Evolutionary conservation across 1,140 invertebrate species (phyloP), one percentile per base, ranked within the genome.

Genomic region (Wiebesia pumilae): DNA sequence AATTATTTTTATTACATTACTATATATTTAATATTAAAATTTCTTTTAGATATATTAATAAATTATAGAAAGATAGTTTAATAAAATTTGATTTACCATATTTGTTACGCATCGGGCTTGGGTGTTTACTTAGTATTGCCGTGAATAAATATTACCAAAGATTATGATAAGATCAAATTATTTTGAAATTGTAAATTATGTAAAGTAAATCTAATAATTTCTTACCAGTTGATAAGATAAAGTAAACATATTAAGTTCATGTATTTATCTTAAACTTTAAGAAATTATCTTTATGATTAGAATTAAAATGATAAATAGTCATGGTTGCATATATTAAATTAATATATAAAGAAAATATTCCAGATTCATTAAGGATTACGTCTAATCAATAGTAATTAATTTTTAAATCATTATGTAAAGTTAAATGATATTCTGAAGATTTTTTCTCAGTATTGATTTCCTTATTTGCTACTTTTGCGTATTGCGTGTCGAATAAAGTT

Each of bases 121-220:
- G 0, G 12, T 43, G 27, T n/a, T 24, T 73, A 16, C n/a, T 24
- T 73, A 38, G 0, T 0, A 33, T 54, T 78, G 30, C 30, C 38
- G 38, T 30, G 47, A 73, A 69, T 54, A 80, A 80, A 80, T 47
- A 83, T 62, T 35, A 54, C 51, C 19, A 83, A 54, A 62, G 10
- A 71, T 54, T 0, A 16, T n/a, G 83, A 85, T 85, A 85, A 80
- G 84, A 85, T 85, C 71, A 85, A 80, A 58, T 54, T 71, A 7
- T 80, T 85, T 62, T 81, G 65, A 71, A 71, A 19, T 30, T 4
- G 43, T 54, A 69, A n/a, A 62, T 73, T 67, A 65, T 82, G 80
- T 35, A 87, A 81, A 83, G 65, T 51, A 87, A 71, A 43, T 82
- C 24, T 78, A n/a, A 47, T 77, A 77, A 51, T 67, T 83, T 51